Percentiles rank a stretch among this genome's conserved stretches.
Evolutionary conservation across 2,888 invertebrate genomes (phyloP).

Genomic region (Melieria crassipennis): DNA sequence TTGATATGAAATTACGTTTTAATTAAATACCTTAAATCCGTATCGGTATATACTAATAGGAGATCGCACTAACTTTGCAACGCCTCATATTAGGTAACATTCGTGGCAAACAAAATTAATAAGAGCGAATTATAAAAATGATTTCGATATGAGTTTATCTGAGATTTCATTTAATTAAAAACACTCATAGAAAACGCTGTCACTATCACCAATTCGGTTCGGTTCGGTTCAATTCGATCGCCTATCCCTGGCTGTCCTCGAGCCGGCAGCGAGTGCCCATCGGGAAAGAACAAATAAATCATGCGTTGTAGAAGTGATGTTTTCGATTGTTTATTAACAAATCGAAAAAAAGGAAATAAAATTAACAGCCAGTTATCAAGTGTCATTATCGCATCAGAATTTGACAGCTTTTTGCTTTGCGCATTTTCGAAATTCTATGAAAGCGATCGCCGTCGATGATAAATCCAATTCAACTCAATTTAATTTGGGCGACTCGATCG

Average conservation of each 20-base stretch:
- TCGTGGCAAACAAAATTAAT: not conserved
- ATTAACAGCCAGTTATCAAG: slow-evolving; percentile 31
- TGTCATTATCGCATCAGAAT: slow-evolving; percentile 13
- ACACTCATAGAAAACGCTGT: slow-evolving; percentile 56
- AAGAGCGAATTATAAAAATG: not conserved
- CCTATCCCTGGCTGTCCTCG: no score
- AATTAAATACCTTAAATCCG: slow-evolving; percentile 5
- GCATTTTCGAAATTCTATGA: not conserved
- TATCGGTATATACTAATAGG: not conserved
- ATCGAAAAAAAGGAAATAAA: slow-evolving; percentile 20
- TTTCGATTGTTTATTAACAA: slow-evolving; percentile 50
- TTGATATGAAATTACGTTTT: not conserved
- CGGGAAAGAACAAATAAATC: slow-evolving; percentile 42
- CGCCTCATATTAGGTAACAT: not conserved
- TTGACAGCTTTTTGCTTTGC: not conserved
- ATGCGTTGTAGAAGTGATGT: slow-evolving; percentile 56
- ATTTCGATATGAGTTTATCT: not conserved
- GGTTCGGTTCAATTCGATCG: no score
- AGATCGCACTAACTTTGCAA: not conserved
- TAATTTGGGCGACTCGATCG: not conserved
- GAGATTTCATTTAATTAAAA: slow-evolving; percentile 56
- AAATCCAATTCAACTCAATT: not conserved
- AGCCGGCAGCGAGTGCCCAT: no score
- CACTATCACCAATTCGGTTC: slow-evolving; percentile 25
- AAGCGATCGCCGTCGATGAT: not conserved